A percentile compares a stretch with the other conserved stretches of the same genome.
These are phyloP conservation scores for Cacoxenus indagator DNA, from an alignment of 2,888 invertebrate genomes.

Conservation along the genomic window DNA sequence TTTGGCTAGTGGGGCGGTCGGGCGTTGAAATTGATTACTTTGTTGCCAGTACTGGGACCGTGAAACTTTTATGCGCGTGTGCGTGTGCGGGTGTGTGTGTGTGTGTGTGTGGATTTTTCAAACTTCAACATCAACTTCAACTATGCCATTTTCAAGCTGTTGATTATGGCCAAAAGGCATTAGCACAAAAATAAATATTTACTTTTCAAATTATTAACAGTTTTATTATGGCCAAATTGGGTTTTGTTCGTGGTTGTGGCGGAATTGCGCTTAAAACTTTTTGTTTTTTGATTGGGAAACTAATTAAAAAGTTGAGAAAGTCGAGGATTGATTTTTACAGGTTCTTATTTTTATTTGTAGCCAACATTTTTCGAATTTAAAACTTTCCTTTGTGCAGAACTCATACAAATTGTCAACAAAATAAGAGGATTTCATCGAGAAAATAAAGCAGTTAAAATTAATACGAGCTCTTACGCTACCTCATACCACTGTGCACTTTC, in stretches of 20 bases:
- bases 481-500: too few relatives aligned
- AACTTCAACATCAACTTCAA: not conserved
- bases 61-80: not conserved
- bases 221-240: conserved; percentile 30
- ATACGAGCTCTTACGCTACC: too few relatives aligned
- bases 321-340: conserved; percentile 51
- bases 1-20: conserved; percentile 47
- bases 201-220: conserved; percentile 59
- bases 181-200: conserved; percentile 58
- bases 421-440: too few relatives aligned
- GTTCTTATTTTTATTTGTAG: too few relatives aligned
- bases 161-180: conserved; percentile 59
- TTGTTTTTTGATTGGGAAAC: conserved; percentile 55
- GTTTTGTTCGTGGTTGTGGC: not conserved
- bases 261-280: conserved; percentile 35
- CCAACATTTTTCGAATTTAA: too few relatives aligned
- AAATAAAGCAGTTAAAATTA: too few relatives aligned
- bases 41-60: conserved; percentile 27
- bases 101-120: conserved; percentile 3
- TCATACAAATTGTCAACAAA: too few relatives aligned
- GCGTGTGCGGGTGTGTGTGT: not conserved
- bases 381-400: too few relatives aligned
- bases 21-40: conserved; percentile 57
- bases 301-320: conserved; percentile 59
- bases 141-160: conserved; percentile 51